Conservation (phyloP, 2,888 invertebrate species). For the Amblyteles armatorius region DNA sequence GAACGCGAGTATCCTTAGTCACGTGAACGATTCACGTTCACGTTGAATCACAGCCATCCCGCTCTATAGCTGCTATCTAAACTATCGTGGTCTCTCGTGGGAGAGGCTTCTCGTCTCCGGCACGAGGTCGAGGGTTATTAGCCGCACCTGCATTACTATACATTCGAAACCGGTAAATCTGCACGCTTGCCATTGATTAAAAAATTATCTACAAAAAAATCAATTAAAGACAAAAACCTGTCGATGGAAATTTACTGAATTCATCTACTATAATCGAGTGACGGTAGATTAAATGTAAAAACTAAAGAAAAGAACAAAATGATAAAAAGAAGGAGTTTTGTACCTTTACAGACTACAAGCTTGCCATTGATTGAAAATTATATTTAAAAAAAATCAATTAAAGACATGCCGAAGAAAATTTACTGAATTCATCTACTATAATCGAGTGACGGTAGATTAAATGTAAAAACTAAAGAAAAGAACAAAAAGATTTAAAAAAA, state of each 20-base stretch:
- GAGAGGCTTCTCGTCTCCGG: constrained; percentile 55
- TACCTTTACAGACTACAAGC: neutral
- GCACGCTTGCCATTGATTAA: neutral
- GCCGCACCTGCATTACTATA: constrained; percentile 58
- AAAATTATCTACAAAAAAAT: constrained; percentile 10
- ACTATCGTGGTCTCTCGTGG: constrained; percentile 43
- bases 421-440: neutral
- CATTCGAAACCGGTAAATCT: neutral
- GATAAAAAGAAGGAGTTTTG: neutral
- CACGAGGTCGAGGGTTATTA: constrained; percentile 63
- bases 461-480: too few species aligned
- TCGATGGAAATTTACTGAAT: neutral
- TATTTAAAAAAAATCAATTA: constrained; percentile 1
- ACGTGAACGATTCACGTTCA: constrained; percentile 65
- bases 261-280: neutral
- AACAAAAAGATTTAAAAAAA: neutral
- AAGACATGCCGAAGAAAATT: neutral
- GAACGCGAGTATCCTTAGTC: constrained; percentile 56
- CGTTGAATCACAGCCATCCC: constrained; percentile 33
- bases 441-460: too few species aligned
- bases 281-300: too few species aligned
- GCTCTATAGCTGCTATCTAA: constrained; percentile 4
- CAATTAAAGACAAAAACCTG: neutral
- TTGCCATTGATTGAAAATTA: too few species aligned
- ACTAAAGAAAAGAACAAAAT: neutral